Percentiles rank a stretch among this genome's conserved stretches.
phyloP scores from a whole-genome alignment of 2,888 invertebrate species.

The Lycophotia porphyrea region DNA sequence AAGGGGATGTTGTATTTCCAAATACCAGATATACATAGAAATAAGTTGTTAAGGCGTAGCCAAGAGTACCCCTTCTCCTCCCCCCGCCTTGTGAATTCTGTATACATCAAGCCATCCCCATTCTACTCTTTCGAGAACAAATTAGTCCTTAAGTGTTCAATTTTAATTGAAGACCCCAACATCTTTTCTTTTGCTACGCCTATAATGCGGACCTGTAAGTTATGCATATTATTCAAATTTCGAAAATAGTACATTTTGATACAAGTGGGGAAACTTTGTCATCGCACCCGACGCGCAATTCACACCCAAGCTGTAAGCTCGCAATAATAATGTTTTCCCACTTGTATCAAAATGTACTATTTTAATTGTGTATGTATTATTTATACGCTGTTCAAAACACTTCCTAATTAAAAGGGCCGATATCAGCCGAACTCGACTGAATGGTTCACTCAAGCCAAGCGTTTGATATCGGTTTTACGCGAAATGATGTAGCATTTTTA shows the following conservation, averaged over 20 bases:
- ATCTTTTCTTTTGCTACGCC: slow-evolving; percentile 14
- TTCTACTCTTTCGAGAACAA: slow-evolving; percentile 1
- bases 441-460: neutral
- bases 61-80: neutral
- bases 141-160: neutral
- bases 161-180: neutral
- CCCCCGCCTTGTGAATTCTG: neutral
- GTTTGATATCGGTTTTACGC: neutral
- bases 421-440: neutral
- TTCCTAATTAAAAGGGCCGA: neutral
- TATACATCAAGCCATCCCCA: slow-evolving; percentile 7
- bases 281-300: too few relatives aligned
- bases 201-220: slow-evolving; percentile 15
- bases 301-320: too few relatives aligned
- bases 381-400: neutral
- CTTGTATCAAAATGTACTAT: neutral
- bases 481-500: neutral
- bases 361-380: neutral
- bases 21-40: neutral
- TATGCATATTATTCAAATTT: neutral
- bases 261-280: too few relatives aligned
- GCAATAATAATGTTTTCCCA: neutral
- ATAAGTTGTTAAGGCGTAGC: neutral
- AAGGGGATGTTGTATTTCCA: neutral
- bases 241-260: neutral